Base-by-base conservation (phyloP, 2,888 invertebrate species). In the Diaperis boleti region DNA sequence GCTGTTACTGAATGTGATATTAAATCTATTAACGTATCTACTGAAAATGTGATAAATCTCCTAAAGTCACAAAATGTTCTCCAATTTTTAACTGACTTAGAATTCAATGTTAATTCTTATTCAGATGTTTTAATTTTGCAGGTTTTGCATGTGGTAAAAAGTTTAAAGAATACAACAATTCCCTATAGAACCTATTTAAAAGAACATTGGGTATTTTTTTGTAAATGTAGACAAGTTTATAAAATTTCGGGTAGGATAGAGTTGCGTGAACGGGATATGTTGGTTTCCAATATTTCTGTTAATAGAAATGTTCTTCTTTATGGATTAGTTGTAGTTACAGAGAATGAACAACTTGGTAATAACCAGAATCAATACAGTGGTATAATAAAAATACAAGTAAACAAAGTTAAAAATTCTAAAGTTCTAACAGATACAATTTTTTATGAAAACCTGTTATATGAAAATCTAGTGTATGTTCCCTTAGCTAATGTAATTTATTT, bases 1-100 rank as follows among this genome's bases (percentile, higher is more conserved):
- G 83, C 85, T 35, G 69, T 78, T 52, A 74, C 79, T 67, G 86
- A 85, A 73, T 87, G 86, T 72, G 74, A 73, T 79, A 81, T 66
- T 79, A 81, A 67, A 78, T 82, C 37, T 61, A 70, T 84, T 10
- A 70, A 78, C 42, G 72, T 75, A 31, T 81, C 82, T 47, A 72
- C 82, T 55, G 81, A 83, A 66, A 85, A 83, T 71, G 81, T 84
- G 44, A 41, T 73, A 8, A 39, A 62, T 44, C 42, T 73, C 26
- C 61, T 74, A 20, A 65, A 67, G 42, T 61, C 67, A 22, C 68
- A 68, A 42, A 63, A 71, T 29, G 56, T 74, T 20, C 15, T 74
- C 10, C 59, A 63, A n/a, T 67, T 63, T 61, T 68, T 74, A 42
- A 63, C 62, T 15, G 15, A 47, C 44, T 14, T 54, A 29, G 35